Conservation (phyloP, 2,888 invertebrate genomes). For the Erynnis tages region DNA sequence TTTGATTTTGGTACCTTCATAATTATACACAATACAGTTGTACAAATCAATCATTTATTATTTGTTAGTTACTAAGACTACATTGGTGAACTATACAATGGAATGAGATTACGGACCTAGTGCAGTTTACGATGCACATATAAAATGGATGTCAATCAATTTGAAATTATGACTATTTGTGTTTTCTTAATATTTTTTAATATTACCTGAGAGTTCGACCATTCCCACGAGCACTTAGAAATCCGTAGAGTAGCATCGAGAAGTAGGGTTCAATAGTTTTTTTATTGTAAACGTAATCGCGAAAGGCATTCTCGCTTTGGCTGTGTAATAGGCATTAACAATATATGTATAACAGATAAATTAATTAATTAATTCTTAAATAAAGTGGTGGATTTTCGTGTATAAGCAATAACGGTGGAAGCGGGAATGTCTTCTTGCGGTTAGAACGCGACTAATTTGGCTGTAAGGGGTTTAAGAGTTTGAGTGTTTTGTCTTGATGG, state of each 20-base stretch:
- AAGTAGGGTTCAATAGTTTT: conserved; percentile 1
- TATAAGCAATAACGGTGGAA: background rate
- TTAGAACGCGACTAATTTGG: conserved; percentile 24
- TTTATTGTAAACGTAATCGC: background rate
- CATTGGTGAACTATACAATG: no score
- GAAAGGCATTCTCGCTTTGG: background rate
- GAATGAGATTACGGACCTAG: no score
- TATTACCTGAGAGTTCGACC: background rate
- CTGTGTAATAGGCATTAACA: no score
- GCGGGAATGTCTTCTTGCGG: background rate
- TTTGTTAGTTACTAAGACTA: no score
- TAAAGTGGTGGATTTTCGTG: background rate
- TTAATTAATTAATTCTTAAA: background rate
- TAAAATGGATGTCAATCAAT: no score
- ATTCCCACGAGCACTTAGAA: background rate
- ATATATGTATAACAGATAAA: no score
- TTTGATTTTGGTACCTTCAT: no score
- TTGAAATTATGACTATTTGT: no score
- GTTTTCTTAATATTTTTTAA: no score
- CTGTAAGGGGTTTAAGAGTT: conserved; percentile 34
- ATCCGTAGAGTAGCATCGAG: background rate
- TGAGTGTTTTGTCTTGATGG: background rate
- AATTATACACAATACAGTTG: no score
- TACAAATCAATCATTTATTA: no score
- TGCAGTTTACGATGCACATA: no score